A percentile compares a stretch with the other conserved stretches of the same genome.
phyloP scores from a whole-genome alignment of 2,888 invertebrate species.

The Chironomus tentans region DNA sequence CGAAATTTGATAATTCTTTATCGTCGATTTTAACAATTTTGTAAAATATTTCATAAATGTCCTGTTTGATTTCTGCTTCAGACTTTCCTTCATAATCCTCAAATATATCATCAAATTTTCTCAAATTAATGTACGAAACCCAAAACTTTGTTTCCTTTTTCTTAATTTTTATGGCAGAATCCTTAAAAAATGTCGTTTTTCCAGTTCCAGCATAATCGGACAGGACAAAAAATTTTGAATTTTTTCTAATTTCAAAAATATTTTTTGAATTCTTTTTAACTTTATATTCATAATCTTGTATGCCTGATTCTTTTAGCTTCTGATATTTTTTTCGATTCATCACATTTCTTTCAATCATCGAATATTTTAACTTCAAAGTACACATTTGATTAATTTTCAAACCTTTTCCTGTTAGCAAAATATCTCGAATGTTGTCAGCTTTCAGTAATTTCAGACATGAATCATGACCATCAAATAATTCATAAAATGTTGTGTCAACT shows the following conservation, averaged over 20 bases:
- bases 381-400: neutral
- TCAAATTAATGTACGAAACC: neutral
- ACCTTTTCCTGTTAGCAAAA: neutral
- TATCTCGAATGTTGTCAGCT: neutral
- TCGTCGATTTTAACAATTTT: neutral
- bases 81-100: too few relatives aligned
- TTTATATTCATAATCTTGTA: too few relatives aligned
- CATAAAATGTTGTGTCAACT: neutral
- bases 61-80: neutral
- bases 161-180: neutral
- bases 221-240: neutral
- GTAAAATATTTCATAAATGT: neutral
- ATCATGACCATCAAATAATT: neutral
- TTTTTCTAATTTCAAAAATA: neutral
- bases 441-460: neutral
- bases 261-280: neutral
- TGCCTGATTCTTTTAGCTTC: neutral
- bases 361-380: too few relatives aligned
- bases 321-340: neutral
- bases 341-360: neutral
- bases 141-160: neutral
- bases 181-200: neutral
- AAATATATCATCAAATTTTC: neutral
- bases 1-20: neutral
- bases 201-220: neutral